Evolutionary conservation across 2,797 vertebrate genomes (phyloP), one percentile per base, ranked within the genome.

Genomic region (Avahi laniger): DNA sequence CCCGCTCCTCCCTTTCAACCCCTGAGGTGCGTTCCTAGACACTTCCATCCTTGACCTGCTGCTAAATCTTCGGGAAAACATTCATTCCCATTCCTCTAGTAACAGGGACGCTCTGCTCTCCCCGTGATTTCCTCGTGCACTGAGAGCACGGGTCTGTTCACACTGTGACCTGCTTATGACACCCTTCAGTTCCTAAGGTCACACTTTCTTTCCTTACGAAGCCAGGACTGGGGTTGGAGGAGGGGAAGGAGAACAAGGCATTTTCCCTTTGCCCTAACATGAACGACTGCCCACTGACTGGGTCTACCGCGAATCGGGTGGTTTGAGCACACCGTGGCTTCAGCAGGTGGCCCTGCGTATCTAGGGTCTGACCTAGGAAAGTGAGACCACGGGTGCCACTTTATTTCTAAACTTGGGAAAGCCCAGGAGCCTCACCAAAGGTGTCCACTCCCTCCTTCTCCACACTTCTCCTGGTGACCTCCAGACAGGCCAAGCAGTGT

Each of bases 181-280:
- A 26, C n/a, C 52, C 50, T 57, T 76, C 54, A 18, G 38, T 63
- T 76, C 65, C 43, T 59, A 5, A 69, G 14, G 80, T n/a, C 2
- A 30, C 43, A 7, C 26, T 70, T 14, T 41, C 43, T 78, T 61
- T 30, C 7, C 24, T 48, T 24, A 22, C 30, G 5, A 8, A 57
- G 7, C 22, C 38, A 13, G 18, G 26, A 7, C 54, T 14, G 14
- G 26, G 1, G 6, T 54, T 18, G 30, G 8, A 30, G 12, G 9
- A 48, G 3, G 48, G 35, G 38, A 30, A 80, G 18, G 5, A 18
- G 15, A 22, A n/a, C 4, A 0, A 1, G 41, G 3, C 63, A 2
- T 67, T 63, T 7, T 24, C 76, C 35, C 57, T 91, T 59, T 38
- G n/a, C 70, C 35, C 26, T 43, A 10, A 20, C 8, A 20, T 1